phyloP scores from a whole-genome alignment of 2,797 vertebrate species.

The Clarias pachynema region DNA sequence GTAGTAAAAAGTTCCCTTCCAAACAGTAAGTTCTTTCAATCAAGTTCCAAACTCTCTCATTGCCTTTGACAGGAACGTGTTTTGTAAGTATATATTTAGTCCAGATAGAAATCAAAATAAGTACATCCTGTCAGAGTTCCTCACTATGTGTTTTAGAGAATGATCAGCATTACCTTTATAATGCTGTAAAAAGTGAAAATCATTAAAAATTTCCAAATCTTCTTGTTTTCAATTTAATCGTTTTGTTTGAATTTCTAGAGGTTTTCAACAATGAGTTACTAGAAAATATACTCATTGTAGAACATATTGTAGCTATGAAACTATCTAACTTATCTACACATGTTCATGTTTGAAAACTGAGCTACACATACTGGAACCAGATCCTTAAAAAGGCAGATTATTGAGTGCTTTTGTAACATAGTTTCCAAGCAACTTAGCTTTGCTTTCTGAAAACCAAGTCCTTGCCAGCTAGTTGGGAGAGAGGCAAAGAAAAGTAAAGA shows the following conservation, averaged over 20 bases:
- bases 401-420: constrained; percentile 79
- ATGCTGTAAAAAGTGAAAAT: neutral
- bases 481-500: constrained; percentile 59
- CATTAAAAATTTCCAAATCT: neutral
- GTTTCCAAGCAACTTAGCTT: constrained; percentile 79
- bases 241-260: neutral
- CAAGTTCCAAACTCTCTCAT: neutral
- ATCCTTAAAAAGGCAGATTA: constrained; percentile 75
- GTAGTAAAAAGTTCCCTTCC: neutral
- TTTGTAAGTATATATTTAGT: constrained; percentile 1
- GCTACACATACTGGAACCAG: constrained; percentile 69
- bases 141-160: neutral
- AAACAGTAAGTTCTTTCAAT: neutral
- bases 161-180: neutral
- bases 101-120: neutral
- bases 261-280: neutral
- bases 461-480: constrained; percentile 75
- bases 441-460: constrained; percentile 63
- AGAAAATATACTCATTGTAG: neutral
- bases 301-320: neutral
- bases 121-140: neutral
- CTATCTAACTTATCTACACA: constrained; percentile 57
- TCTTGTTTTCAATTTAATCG: neutral
- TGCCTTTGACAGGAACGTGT: neutral
- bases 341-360: constrained; percentile 67